Evolutionary conservation across 64 coral and sea anemone species (phyloP), one percentile per base, ranked within the genome.

Genomic region (Montipora efflorescens): DNA sequence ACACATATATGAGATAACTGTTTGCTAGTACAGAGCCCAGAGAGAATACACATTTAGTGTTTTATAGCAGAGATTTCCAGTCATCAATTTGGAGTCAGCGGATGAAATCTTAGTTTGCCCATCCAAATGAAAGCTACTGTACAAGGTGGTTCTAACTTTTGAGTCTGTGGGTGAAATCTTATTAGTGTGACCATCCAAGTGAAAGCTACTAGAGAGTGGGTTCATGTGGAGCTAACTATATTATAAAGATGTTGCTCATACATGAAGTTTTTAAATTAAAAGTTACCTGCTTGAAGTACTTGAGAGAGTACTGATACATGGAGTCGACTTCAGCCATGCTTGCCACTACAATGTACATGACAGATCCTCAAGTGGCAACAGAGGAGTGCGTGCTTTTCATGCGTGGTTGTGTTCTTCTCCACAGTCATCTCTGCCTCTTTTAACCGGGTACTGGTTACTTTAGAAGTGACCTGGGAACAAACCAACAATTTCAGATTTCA

Each of bases 281-380:
- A 75, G 19, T 15, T 79, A 98, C 94, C 94, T 98, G 96, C 74
- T 95, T 95, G 46, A 96, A 98, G 82, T 98, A 98, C 72, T 95
- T 98, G 47, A 98, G 90, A 14, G 96, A 98, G 48, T 98, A 98
- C 76, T 98, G 96, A 74, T 98, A 98, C 96, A 98, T 93, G 5
- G 97, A 78, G 81, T 98, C 97, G 47, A 98, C 97, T 59, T 98
- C 97, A 81, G 97, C 97, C 87, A 98, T 76, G 80, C 97, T 98
- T 1, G 97, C 97, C 3, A 99, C 97, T 8, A 99, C 97, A 78
- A 99, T 94, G 79, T 96, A 99, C 97, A 99, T 99, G 13, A 99
- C 97, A 48, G 97, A 99, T 13, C 97, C 97, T 36, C 97, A 76
- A 19, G 97, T 99, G 20, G 97, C 95, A 51, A 99, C 97, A 2